phyloP scores from a whole-genome alignment of 2,113 vertebrate genomes.

The Pseudopipra pipra region DNA sequence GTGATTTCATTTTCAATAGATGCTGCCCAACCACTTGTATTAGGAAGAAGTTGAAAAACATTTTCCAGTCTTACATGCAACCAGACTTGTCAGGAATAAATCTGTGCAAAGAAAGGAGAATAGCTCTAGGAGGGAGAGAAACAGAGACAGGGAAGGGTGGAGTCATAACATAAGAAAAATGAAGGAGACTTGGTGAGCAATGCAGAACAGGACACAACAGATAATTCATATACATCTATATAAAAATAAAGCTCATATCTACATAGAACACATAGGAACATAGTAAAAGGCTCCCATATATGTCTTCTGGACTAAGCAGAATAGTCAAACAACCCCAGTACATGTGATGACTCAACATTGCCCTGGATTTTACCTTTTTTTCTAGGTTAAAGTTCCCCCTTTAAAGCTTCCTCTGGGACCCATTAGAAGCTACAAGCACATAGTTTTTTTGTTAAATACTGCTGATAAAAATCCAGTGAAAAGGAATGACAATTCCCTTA shows the following conservation, averaged over 20 bases:
- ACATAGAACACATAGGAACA: not conserved
- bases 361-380: conserved; percentile 13
- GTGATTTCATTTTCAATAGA: not conserved
- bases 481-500: not conserved
- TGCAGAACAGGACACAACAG: not conserved
- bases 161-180: not conserved
- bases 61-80: not conserved
- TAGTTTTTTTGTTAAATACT: not conserved
- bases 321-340: not conserved
- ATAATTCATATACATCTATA: not conserved
- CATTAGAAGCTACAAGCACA: not conserved
- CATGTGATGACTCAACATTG: not conserved
- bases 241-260: conserved; percentile 30
- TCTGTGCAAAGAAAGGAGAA: not conserved
- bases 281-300: conserved; percentile 11
- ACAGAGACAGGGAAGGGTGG: not conserved
- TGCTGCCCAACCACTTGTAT: not conserved
- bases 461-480: not conserved
- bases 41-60: not conserved
- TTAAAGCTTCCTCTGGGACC: not conserved
- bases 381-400: not conserved
- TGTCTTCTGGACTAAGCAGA: not conserved
- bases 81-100: not conserved
- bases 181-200: not conserved
- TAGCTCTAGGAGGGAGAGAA: not conserved